Evolutionary conservation across 2,797 vertebrate genomes (phyloP).

Genomic region (Acanthurus leucopareius): DNA sequence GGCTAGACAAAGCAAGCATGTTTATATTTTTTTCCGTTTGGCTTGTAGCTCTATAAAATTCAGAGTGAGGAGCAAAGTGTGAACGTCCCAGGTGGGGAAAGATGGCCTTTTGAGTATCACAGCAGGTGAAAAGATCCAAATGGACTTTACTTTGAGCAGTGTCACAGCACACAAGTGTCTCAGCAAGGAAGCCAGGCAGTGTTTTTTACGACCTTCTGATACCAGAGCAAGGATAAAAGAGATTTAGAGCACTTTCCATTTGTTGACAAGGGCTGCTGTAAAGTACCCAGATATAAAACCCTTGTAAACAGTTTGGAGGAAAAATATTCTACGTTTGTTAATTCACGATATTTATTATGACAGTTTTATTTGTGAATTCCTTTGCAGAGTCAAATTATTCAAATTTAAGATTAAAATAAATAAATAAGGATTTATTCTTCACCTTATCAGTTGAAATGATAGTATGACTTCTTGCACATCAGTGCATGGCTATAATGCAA

Average conservation of each 20-base stretch:
- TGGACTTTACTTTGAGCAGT: slow-evolving; percentile 47
- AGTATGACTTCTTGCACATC: too few relatives aligned
- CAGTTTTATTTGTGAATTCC: too few relatives aligned
- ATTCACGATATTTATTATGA: too few relatives aligned
- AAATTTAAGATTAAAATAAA: too few relatives aligned
- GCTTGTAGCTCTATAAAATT: slow-evolving; percentile 12
- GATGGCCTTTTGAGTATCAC: slow-evolving; percentile 48
- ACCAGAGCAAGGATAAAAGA: slow-evolving; percentile 40
- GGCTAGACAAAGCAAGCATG: not conserved
- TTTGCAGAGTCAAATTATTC: too few relatives aligned
- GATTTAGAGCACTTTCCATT: slow-evolving; percentile 51
- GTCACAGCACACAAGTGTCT: slow-evolving; percentile 47
- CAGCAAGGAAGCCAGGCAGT: slow-evolving; percentile 26
- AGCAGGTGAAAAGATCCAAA: slow-evolving; percentile 54
- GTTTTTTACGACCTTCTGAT: slow-evolving; percentile 54
- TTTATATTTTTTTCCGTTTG: not conserved
- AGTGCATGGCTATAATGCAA: too few relatives aligned
- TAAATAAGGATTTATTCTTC: too few relatives aligned
- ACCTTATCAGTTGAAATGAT: too few relatives aligned
- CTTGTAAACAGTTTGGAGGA: slow-evolving; percentile 8
- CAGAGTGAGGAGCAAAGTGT: slow-evolving; percentile 19
- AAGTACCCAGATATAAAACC: slow-evolving; percentile 30
- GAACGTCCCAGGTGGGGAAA: slow-evolving; percentile 22
- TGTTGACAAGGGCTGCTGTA: slow-evolving; percentile 40
- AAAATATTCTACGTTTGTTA: too few relatives aligned